Base-by-base conservation (phyloP, 2,797 vertebrate species). In the Eleutherodactylus coqui region DNA sequence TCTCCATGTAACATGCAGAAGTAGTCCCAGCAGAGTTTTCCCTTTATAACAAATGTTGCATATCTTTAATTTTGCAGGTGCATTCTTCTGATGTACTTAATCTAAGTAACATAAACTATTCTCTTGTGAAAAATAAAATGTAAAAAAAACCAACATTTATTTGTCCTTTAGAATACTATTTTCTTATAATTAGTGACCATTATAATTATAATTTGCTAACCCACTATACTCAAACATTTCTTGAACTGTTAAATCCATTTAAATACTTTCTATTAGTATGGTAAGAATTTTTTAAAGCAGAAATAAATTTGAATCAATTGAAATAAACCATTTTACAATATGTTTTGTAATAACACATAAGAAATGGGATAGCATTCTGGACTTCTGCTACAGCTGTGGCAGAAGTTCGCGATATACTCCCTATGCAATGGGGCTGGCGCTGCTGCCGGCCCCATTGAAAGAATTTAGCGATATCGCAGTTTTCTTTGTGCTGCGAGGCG, bases 21-120 rank as follows among this genome's bases (percentile, higher is more conserved):
- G 85, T 86, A 80, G 78, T 90, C 90, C 90, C 90, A 82, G 51
- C 86, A 92, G 91, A 91, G 89, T 91, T 88, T 89, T 64, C 36
- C 62, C 9, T 83, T 73, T 80, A 76, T 91, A 90, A 90, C 93
- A 95, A 93, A 94, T 94, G 90, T 92, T 93, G 67, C 89, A 89
- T 8, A 55, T 60, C 29, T 77, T 62, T 88, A 84, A 88, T 89
- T 91, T 87, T 88, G 60, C 67, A 85, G 89, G 86, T 51, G 64
- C 43, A 90, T 13, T 0, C 2, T 34, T 84, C 38, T 89, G 83
- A 86, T 67, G 58, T 45, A 49, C 86, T 89, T 88, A 85, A 87
- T 90, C 69, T 84, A 55, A 51, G 5, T 89, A 49, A 75, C 89
- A 89, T 88, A 90, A 89, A 90, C 88, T 75, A 88, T 34, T 83